Percentiles rank a stretch among this genome's conserved stretches.
Conservation (phyloP, 1,140 invertebrate genomes). For the Drosophila guanche region DNA sequence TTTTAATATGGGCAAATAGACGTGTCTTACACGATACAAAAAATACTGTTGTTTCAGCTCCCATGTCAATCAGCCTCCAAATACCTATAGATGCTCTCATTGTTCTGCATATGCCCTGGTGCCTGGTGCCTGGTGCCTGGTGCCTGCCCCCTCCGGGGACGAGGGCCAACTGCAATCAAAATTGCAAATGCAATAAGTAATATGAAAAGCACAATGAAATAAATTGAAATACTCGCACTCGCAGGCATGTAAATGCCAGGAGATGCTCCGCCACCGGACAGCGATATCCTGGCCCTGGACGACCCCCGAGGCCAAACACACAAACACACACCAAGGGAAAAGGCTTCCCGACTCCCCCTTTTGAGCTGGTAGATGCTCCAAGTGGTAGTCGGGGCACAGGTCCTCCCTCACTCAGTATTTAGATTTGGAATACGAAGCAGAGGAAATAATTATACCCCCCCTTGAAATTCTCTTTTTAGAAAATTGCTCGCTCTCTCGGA, state of each 20-base stretch:
- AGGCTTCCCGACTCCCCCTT: constrained; percentile 28
- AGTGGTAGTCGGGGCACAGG: background rate
- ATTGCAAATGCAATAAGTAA: constrained; percentile 78
- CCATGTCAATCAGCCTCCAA: constrained; percentile 17
- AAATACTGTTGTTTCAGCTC: constrained; percentile 1
- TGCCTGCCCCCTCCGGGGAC: constrained; percentile 10
- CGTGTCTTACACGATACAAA: constrained; percentile 20
- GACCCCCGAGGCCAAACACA: constrained; percentile 35
- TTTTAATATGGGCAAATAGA: constrained; percentile 42
- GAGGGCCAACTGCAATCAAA: constrained; percentile 77
- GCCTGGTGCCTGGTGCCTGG: background rate
- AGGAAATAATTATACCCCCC: too few species aligned
- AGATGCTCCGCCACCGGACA: constrained; percentile 18
- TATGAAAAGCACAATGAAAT: constrained; percentile 81
- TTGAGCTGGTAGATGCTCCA: background rate
- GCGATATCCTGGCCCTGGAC: constrained; percentile 19
- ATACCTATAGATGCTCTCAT: constrained; percentile 13
- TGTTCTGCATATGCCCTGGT: constrained; percentile 32
- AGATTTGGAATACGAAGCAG: too few species aligned
- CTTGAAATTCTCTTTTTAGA: too few species aligned
- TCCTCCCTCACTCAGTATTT: background rate
- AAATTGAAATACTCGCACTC: constrained; percentile 80
- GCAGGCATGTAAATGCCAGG: constrained; percentile 71
- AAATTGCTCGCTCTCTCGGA: too few species aligned
- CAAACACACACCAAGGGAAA: constrained; percentile 32